Percentiles rank a stretch among this genome's conserved stretches.
phyloP scores from a whole-genome alignment of 1,140 invertebrate genomes.

The Adelges cooleyi region DNA sequence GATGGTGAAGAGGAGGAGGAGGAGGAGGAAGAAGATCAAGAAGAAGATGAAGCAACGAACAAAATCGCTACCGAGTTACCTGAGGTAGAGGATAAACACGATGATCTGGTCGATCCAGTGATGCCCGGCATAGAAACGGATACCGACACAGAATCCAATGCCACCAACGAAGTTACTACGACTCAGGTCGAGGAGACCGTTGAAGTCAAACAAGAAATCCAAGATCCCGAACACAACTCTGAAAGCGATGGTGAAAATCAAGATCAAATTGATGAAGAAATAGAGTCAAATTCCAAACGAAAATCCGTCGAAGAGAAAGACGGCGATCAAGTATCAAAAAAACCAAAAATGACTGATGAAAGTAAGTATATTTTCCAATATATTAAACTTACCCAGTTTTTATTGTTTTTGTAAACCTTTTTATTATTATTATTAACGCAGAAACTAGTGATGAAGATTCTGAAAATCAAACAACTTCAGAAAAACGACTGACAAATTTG shows the following conservation, averaged over 20 bases:
- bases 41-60: neutral
- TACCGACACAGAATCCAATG: neutral
- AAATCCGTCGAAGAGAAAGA: slow-evolving; percentile 34
- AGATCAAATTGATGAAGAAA: slow-evolving; percentile 30
- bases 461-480: slow-evolving; percentile 34
- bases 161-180: neutral
- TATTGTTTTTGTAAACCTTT: slow-evolving; percentile 30
- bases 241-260: slow-evolving; percentile 6
- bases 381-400: slow-evolving; percentile 26
- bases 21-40: neutral
- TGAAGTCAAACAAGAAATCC: slow-evolving; percentile 9
- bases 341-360: slow-evolving; percentile 11
- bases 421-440: slow-evolving; percentile 30
- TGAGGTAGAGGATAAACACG: neutral
- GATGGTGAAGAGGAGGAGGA: slow-evolving; percentile 9
- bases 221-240: neutral
- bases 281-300: slow-evolving; percentile 29
- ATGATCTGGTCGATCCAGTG: neutral
- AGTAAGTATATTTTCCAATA: slow-evolving; percentile 6
- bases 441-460: slow-evolving; percentile 29
- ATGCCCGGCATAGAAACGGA: neutral
- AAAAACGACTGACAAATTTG: slow-evolving; percentile 54
- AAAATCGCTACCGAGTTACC: neutral
- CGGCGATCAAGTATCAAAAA: slow-evolving; percentile 29
- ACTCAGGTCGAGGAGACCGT: neutral